phyloP scores from a whole-genome alignment of 2,888 invertebrate genomes.

The Resseliella maxima region DNA sequence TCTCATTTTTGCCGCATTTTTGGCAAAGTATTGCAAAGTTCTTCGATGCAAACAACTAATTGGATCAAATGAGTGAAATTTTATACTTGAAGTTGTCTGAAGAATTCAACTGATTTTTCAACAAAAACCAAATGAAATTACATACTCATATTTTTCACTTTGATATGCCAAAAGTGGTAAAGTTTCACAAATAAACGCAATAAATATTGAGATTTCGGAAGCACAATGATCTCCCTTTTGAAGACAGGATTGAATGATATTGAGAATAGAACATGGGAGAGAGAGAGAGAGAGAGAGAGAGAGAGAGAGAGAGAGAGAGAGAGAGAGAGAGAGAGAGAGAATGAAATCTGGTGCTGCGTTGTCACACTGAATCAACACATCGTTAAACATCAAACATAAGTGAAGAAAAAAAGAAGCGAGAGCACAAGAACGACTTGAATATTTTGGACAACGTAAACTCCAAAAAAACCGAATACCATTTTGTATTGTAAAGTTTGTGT shows the following conservation, averaged over 20 bases:
- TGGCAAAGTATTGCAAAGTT: no score
- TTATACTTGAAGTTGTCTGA: not conserved
- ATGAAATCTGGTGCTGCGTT: not conserved
- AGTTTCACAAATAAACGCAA: not conserved
- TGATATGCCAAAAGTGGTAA: not conserved
- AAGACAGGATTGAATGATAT: no score
- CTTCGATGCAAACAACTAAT: not conserved
- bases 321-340: no score
- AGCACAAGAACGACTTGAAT: not conserved
- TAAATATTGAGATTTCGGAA: no score
- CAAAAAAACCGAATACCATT: no score
- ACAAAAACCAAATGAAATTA: not conserved
- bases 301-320: no score
- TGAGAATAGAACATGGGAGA: no score
- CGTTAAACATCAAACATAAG: not conserved
- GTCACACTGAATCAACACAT: conserved; percentile 33
- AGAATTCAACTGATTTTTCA: not conserved
- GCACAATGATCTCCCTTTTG: no score
- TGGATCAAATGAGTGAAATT: conserved; percentile 3
- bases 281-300: no score
- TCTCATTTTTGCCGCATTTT: no score
- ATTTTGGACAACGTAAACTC: not conserved
- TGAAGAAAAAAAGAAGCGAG: not conserved
- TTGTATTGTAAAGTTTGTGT: not conserved
- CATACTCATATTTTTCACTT: not conserved